A percentile compares a stretch with the other conserved stretches of the same genome.
phyloP scores from a whole-genome alignment of 2,888 invertebrate species.

The Euzetes globulus region DNA sequence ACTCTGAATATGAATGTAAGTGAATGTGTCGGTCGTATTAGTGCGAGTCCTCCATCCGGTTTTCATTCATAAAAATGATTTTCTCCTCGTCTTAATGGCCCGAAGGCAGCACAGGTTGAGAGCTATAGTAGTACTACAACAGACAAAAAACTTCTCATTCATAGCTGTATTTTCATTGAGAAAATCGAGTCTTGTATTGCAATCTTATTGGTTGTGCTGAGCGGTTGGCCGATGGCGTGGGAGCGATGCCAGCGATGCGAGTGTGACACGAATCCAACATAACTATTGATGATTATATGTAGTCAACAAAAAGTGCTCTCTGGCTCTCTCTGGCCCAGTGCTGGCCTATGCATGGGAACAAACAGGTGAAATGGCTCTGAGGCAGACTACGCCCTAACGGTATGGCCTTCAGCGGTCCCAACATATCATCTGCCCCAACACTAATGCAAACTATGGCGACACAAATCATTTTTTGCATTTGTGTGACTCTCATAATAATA shows the following conservation, averaged over 20 bases:
- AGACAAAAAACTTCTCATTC: slow-evolving; percentile 27
- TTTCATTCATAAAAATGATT: slow-evolving; percentile 33
- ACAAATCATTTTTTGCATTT: background rate
- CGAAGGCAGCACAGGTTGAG: slow-evolving; percentile 15
- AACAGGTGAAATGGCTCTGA: slow-evolving; percentile 28
- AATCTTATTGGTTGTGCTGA: background rate
- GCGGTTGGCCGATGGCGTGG: slow-evolving; percentile 18
- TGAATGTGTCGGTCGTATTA: background rate
- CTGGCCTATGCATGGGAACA: slow-evolving; percentile 26
- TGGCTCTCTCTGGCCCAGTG: background rate
- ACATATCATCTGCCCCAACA: slow-evolving; percentile 6
- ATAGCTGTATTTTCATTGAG: slow-evolving; percentile 20
- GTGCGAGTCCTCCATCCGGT: slow-evolving; percentile 25
- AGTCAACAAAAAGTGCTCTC: background rate
- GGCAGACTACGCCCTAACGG: slow-evolving; percentile 23
- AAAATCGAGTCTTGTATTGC: background rate
- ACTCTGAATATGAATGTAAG: background rate
- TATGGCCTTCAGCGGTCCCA: slow-evolving; percentile 25
- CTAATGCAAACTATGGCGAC: slow-evolving; percentile 14
- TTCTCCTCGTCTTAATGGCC: slow-evolving; percentile 19
- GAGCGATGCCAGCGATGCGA: slow-evolving; percentile 29
- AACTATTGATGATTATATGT: slow-evolving; percentile 16
- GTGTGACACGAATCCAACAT: slow-evolving; percentile 21
- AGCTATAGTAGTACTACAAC: slow-evolving; percentile 14
- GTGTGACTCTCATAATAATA: slow-evolving; percentile 9